Evolutionary conservation across 35 echinoderm and acorn worm species (phyloP).

Genomic region (Apostichopus japonicus): DNA sequence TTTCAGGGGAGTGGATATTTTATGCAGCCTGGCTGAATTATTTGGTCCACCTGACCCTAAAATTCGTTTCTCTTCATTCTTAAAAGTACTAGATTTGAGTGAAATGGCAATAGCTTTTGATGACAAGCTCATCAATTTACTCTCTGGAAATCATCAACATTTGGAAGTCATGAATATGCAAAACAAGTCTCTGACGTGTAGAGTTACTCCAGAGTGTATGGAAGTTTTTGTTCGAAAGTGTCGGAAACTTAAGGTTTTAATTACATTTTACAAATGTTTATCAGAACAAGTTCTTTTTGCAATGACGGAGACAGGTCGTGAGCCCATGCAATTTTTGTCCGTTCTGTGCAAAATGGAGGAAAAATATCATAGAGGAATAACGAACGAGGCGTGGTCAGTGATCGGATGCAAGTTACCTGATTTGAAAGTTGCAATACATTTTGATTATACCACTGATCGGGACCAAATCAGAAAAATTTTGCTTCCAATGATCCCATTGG

Average conservation of each 20-base stretch:
- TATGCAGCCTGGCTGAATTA: slow-evolving; percentile 82
- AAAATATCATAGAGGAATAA: slow-evolving; percentile 85
- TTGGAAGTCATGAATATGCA: slow-evolving; percentile 83
- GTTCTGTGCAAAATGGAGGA: slow-evolving; percentile 85
- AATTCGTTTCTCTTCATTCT: slow-evolving; percentile 40
- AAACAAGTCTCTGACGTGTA: slow-evolving; percentile 85
- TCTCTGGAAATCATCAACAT: slow-evolving; percentile 75
- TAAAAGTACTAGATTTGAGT: slow-evolving; percentile 75
- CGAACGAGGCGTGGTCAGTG: slow-evolving; percentile 64
- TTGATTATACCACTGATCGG: slow-evolving; percentile 91
- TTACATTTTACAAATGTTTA: slow-evolving; percentile 81
- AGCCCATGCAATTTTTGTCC: slow-evolving; percentile 73
- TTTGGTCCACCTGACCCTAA: slow-evolving; percentile 88
- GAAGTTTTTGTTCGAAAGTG: slow-evolving; percentile 78
- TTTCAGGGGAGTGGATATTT: slow-evolving; percentile 81
- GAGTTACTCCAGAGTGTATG: slow-evolving; percentile 70
- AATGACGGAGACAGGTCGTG: slow-evolving; percentile 51
- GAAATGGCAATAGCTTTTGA: slow-evolving; percentile 69
- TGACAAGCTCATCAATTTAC: slow-evolving; percentile 67
- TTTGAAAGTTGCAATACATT: slow-evolving; percentile 71
- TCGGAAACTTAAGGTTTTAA: slow-evolving; percentile 58
- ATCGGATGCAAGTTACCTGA: slow-evolving; percentile 55
- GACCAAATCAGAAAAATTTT: slow-evolving; percentile 84
- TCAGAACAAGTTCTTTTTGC: slow-evolving; percentile 78
- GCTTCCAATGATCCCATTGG: slow-evolving; percentile 76